Base-by-base conservation (phyloP, 2,888 invertebrate species). In the Dioctria linearis region DNA sequence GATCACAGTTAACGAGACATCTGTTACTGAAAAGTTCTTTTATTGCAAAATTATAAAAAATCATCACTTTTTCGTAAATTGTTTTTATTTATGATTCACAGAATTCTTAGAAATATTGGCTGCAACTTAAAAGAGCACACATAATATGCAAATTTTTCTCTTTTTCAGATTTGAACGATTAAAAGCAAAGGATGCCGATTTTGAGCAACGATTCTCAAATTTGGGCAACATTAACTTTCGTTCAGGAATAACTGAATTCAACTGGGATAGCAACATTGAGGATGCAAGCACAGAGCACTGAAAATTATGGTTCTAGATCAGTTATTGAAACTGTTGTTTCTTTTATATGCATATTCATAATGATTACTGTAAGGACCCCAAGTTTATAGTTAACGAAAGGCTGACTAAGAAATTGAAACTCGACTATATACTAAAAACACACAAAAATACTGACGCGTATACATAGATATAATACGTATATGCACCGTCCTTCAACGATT, bases 191-290 rank as follows among this genome's bases (percentile, higher is more conserved):
- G 96, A 97, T 89, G 90, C 92, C 43, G 94, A 96, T 89, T 97
- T 96, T 87, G 93, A 93, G 83, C 93, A 93, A 87, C 93, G 96
- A 84, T 96, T 95, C 90, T 92, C 94, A 84, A 95, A 96, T 89
- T 91, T 96, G 83, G 96, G 96, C 78, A 95, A 95, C 86, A 92
- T 96, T 84, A 92, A 93, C 75, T 92, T 91, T 75, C 92, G 93
- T 85, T 93, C 91, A 86, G 94, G 94, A 83, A 94, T 93, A 84
- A 95, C 95, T 79, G 95, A 95, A 87, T 96, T 96, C 89, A 95
- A 96, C 89, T 96, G 96, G 96, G 95, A 95, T 88, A 94, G 94
- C 89, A 93, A 95, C 86, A 91, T 94, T 82, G 95, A 95, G 85
- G 94, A 95, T 86, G 92, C 92, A 25, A 66, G 67, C 40, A 67